phyloP scores from a whole-genome alignment of 2,113 vertebrate species.

The Brachionichthys hirsutus region DNA sequence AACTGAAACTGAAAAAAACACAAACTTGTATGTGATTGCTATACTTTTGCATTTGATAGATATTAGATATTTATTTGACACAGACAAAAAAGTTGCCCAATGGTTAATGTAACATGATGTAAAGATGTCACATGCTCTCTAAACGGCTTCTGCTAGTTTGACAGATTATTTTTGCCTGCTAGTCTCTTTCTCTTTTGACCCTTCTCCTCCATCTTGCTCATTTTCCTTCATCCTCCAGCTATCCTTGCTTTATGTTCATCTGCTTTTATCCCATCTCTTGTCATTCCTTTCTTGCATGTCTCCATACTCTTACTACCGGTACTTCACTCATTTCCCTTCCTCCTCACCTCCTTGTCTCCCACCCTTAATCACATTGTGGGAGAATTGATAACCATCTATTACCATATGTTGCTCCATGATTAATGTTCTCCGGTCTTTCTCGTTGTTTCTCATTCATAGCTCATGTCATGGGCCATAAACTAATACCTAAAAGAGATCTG shows the following conservation, averaged over 20 bases:
- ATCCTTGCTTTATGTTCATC: slow-evolving; percentile 8
- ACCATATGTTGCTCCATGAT: slow-evolving; percentile 75
- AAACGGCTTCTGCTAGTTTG: too few relatives aligned
- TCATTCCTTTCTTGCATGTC: slow-evolving; percentile 22
- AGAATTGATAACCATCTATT: slow-evolving; percentile 72
- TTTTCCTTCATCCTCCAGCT: background rate
- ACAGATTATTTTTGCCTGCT: background rate
- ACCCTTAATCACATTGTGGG: slow-evolving; percentile 65
- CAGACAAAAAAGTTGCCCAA: background rate
- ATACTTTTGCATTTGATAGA: too few relatives aligned
- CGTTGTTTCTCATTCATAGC: slow-evolving; percentile 87
- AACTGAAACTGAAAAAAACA: too few relatives aligned
- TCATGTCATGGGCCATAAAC: slow-evolving; percentile 99
- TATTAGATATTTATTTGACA: background rate
- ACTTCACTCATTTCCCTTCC: slow-evolving; percentile 21
- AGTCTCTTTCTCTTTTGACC: background rate
- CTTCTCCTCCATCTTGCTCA: background rate
- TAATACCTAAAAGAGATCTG: slow-evolving; percentile 89
- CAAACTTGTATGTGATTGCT: background rate
- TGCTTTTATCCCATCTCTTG: slow-evolving; percentile 15
- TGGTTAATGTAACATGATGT: background rate
- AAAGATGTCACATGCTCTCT: too few relatives aligned
- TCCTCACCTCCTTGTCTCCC: slow-evolving; percentile 39
- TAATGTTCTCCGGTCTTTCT: slow-evolving; percentile 76
- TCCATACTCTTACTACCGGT: slow-evolving; percentile 3